Base-by-base conservation (phyloP, 2,888 invertebrate species). In the Xanthia icteritia region DNA sequence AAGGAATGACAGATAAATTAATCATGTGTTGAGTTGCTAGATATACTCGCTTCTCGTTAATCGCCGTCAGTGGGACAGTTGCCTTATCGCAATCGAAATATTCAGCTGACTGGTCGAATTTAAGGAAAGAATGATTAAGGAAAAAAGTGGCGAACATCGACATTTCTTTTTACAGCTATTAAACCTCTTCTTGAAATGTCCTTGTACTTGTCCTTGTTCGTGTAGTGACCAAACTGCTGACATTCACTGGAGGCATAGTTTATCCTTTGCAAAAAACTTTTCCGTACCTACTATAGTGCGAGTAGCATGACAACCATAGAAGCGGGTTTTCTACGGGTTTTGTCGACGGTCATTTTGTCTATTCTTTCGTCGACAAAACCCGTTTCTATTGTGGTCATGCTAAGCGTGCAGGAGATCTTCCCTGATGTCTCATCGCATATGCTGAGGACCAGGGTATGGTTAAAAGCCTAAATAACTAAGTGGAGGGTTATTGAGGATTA, bases 81-180 rank as follows among this genome's bases (percentile, higher is more conserved):
- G 0, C 56, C 56, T 71, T 20, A 36, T 42, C 13, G 20, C n/a
- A 36, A 23, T 42, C 5, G 23, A 63, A 73, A 20, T 36, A 13
- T 45, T 64, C 20, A 45, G 17, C 5, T 17, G 11, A 23, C 54
- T 20, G 42, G 42, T 73, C 23, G 9, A n/a, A 11, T 31, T 5
- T 45, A 36, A 54, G 45, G 54, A 64, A 72, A 56, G 5, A 54
- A 72, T 48, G 27, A 11, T 42, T 39, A 23, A 65, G 74, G 48
- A 65, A 76, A 76, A 61, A 42, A 17, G 5, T 27, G 56, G 20
- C 1, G 31, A 31, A 66, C 11, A 31, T 39, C 27, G 42, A 20
- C n/a, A 74, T 58, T 74, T 74, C 8, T 74, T 76, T 73, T 65
- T 8, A 58, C 48, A 27, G 39, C 17, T 27, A n/a, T 39, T 13